Percentiles rank a stretch among this genome's conserved stretches.
These are phyloP conservation scores for Sthenelais limicola DNA, from an alignment of 2,888 invertebrate species.

Conservation along the genomic window DNA sequence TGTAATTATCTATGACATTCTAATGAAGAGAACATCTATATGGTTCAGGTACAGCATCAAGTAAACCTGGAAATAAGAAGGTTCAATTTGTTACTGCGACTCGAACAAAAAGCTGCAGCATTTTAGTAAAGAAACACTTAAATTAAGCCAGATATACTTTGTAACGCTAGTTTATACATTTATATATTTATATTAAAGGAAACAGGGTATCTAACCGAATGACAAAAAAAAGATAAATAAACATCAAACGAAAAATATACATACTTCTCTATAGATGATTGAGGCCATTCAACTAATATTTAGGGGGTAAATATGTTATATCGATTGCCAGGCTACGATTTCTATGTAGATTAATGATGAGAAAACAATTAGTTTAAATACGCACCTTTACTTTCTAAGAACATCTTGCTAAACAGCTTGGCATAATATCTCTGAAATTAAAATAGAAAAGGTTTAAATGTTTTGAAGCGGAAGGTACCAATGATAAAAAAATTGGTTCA, in stretches of 20 bases:
- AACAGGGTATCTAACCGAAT: too few relatives aligned
- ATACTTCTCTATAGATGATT: too few relatives aligned
- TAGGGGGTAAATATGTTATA: background rate
- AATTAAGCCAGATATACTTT: background rate
- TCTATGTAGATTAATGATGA: background rate
- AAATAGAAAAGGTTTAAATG: constrained; percentile 39
- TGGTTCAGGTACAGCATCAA: constrained; percentile 54
- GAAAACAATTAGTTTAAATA: background rate
- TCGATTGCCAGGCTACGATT: background rate
- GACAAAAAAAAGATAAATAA: too few relatives aligned
- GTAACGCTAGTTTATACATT: too few relatives aligned
- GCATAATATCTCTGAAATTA: constrained; percentile 66
- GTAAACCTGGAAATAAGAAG: constrained; percentile 48
- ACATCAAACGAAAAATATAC: too few relatives aligned
- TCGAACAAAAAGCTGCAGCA: constrained; percentile 9
- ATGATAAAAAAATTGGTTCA: background rate
- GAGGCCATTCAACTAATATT: too few relatives aligned
- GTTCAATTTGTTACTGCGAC: too few relatives aligned
- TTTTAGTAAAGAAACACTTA: background rate
- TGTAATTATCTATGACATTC: constrained; percentile 4
- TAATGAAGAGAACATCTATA: constrained; percentile 56
- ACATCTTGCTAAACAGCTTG: constrained; percentile 64
- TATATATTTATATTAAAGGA: too few relatives aligned
- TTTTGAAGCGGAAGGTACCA: background rate
- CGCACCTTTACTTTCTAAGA: constrained; percentile 62